Base-by-base conservation (phyloP, 2,797 vertebrate species). In the Trematomus bernacchii region DNA sequence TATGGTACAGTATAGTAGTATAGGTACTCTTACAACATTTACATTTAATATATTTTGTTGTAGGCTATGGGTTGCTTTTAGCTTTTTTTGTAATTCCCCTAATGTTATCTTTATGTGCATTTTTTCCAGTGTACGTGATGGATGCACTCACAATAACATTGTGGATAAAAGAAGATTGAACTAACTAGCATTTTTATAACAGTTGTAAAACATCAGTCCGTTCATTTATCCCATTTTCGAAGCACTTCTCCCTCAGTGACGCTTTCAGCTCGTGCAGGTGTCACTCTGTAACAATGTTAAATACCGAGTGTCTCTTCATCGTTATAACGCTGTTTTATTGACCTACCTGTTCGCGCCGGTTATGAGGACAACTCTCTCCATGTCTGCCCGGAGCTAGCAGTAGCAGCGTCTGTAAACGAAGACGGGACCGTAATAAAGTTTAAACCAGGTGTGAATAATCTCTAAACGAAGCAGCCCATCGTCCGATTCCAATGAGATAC, bases 281-380 rank as follows among this genome's bases (percentile, higher is more conserved):
- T 23, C 15, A 37, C 37, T 43, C 27, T 37, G n/a, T 27, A 27
- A 4, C 55, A 27, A 6, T 3, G 8, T 16, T 16, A 59, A 18
- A 54, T 47, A 43, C 3, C 11, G 9, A 27, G 10, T 21, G 14
- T 48, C 3, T 47, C 2, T 4, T 54, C 14, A 0, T 23, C 4
- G 3, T 33, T 27, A 18, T 23, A 42, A 50, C 1, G 1, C 14
- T 18, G 6, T 54, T 51, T 71, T n/a, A 3, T 1, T 16, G 6
- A 5, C 81, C 74, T 69, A 98, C 98, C 98, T 96, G 94, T 94
- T 98, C 0, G 97, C 97, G 0, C 97, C 97, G 0, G 97, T 98
- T 21, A 99, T 92, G 2, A 99, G 18, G 3, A 97, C 95, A 19
- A 97, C 95, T 0, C 83, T 96, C 78, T 93, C 80, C 94, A 95